Evolutionary conservation across 2,888 invertebrate genomes (phyloP).

Genomic region (Hemithea aestivaria): DNA sequence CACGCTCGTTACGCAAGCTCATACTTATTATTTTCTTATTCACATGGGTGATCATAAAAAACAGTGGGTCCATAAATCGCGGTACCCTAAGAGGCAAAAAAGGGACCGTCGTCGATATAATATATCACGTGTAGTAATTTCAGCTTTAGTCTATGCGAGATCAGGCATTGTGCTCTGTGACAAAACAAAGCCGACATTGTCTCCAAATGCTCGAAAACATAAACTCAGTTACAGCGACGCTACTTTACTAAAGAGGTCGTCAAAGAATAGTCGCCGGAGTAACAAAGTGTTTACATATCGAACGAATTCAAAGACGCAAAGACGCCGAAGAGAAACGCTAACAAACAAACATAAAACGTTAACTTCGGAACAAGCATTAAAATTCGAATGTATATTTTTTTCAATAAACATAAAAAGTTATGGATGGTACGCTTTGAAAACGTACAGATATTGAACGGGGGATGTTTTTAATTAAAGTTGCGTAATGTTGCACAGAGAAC

Average conservation of each 20-base stretch:
- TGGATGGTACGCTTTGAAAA: conserved; percentile 35
- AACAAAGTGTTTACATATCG: conserved; percentile 25
- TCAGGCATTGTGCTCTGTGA: conserved; percentile 15
- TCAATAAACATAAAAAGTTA: conserved; percentile 47
- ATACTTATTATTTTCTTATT: conserved; percentile 20
- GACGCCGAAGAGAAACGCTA: conserved; percentile 30
- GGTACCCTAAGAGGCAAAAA: conserved; percentile 21
- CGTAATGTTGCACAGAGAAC: conserved; percentile 44
- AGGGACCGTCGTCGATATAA: conserved; percentile 20
- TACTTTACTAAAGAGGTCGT: conserved; percentile 19
- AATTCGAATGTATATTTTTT: conserved; percentile 46
- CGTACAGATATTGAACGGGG: conserved; percentile 33
- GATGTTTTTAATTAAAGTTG: conserved; percentile 62
- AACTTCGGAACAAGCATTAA: conserved; percentile 46
- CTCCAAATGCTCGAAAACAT: conserved; percentile 8
- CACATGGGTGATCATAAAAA: conserved; percentile 21
- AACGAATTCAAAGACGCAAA: conserved; percentile 30
- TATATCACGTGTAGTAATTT: conserved; percentile 23
- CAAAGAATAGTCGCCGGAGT: conserved; percentile 15
- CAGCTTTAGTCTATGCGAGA: conserved; percentile 11
- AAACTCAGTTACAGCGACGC: conserved; percentile 14
- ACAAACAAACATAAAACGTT: conserved; percentile 37
- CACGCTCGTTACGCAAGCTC: conserved; percentile 16
- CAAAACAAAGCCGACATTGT: conserved; percentile 18
- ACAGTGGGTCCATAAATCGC: conserved; percentile 19